Conservation (phyloP, 2,113 vertebrate genomes). For the Dendrocopos noguchii region DNA sequence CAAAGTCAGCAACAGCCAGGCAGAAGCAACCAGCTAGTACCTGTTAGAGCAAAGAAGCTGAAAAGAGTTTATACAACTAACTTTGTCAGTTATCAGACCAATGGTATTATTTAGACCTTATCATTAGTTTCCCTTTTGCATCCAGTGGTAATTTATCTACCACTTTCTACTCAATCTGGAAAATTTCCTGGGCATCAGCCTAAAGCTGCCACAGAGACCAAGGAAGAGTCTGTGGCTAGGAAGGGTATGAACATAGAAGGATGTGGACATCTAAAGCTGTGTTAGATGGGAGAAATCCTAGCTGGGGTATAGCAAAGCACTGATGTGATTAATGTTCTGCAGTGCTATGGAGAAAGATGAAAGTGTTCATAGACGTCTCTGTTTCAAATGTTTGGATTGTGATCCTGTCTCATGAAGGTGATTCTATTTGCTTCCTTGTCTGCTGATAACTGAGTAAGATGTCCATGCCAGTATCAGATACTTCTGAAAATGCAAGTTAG, state of each 20-base stretch:
- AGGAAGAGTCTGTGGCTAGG: neutral
- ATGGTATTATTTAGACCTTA: no score
- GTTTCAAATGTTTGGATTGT: neutral
- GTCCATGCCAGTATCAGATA: neutral
- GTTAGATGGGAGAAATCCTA: neutral
- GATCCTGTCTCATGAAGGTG: neutral
- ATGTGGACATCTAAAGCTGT: neutral
- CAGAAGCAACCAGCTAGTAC: no score
- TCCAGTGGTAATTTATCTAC: no score
- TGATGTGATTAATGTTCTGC: neutral
- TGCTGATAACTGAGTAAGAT: neutral
- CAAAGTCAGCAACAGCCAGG: no score
- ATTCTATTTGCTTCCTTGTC: neutral
- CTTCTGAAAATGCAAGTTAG: neutral
- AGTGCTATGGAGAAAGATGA: neutral
- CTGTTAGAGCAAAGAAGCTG: no score
- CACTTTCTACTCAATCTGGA: no score
- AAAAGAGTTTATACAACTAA: no score
- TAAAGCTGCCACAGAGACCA: neutral
- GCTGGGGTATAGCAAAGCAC: neutral
- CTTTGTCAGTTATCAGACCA: no score
- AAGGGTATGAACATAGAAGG: accelerated
- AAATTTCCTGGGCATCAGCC: no score
- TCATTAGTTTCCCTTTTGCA: no score
- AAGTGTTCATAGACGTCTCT: neutral